A percentile compares a stretch with the other conserved stretches of the same genome.
Conservation (phyloP, 2,888 invertebrate species). For the Cyclophora albipunctata region DNA sequence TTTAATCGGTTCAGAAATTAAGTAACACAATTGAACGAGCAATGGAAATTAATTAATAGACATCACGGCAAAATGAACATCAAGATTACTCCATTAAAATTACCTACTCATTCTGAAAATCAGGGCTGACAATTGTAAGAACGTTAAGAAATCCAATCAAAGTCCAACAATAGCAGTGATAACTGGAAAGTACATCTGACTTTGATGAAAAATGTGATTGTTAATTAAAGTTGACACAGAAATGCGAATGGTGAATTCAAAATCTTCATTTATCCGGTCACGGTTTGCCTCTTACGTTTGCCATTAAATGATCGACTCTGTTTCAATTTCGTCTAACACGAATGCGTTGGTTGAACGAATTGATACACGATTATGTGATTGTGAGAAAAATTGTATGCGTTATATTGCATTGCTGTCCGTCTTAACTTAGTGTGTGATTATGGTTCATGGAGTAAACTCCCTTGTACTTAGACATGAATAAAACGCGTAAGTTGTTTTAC, state of each 20-base stretch:
- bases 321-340: conserved; percentile 74
- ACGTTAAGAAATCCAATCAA: conserved; percentile 63
- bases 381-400: conserved; percentile 67
- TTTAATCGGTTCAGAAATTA: neutral
- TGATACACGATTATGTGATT: conserved; percentile 70
- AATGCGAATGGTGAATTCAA: conserved; percentile 65
- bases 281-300: conserved; percentile 68
- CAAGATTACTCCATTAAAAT: conserved; percentile 32
- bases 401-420: conserved; percentile 49
- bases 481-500: conserved; percentile 55
- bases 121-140: conserved; percentile 43
- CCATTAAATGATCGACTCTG: conserved; percentile 73
- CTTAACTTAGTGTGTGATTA: conserved; percentile 60
- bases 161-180: conserved; percentile 52
- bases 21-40: conserved; percentile 6
- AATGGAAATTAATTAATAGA: conserved; percentile 23
- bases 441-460: conserved; percentile 50
- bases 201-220: conserved; percentile 70
- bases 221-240: conserved; percentile 75
- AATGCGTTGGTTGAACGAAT: conserved; percentile 70
- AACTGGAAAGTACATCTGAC: conserved; percentile 51
- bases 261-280: conserved; percentile 73
- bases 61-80: conserved; percentile 37
- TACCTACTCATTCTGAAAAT: conserved; percentile 41
- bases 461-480: conserved; percentile 50